These are phyloP conservation scores for Chaenocephalus aceratus DNA, from an alignment of 2,113 vertebrate genomes.

Conservation along the genomic window DNA sequence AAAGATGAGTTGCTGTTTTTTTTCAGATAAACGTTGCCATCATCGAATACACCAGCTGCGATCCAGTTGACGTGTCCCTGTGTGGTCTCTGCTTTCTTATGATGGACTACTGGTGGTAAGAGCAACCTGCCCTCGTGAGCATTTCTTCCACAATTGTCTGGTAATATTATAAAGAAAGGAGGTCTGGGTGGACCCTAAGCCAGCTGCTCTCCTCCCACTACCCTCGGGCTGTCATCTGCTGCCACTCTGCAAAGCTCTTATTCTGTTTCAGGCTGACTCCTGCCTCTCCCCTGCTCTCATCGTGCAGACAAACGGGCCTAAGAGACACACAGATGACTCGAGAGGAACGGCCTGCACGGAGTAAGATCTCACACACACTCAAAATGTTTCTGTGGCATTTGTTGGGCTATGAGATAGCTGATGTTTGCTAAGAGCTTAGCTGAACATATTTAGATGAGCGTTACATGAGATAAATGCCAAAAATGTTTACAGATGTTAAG, in stretches of 20 bases:
- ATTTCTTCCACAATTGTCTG: conserved; percentile 46
- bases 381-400: conserved; percentile 35
- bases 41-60: not conserved
- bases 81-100: conserved; percentile 24
- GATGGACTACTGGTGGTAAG: conserved; percentile 40
- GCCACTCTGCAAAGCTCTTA: conserved; percentile 58
- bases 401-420: conserved; percentile 20
- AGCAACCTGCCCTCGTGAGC: conserved; percentile 39
- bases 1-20: conserved; percentile 2
- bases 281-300: conserved; percentile 54
- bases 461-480: conserved; percentile 32
- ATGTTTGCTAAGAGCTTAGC: conserved; percentile 17
- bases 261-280: conserved; percentile 51
- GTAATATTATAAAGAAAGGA: conserved; percentile 63
- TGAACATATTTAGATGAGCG: conserved; percentile 32
- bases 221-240: conserved; percentile 66
- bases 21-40: not conserved
- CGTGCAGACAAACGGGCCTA: conserved; percentile 29
- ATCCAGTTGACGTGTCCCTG: conserved; percentile 7
- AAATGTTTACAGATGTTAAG: conserved; percentile 12
- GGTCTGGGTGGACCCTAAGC: conserved; percentile 52
- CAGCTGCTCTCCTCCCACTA: conserved; percentile 40
- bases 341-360: conserved; percentile 12
- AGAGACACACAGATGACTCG: conserved; percentile 37
- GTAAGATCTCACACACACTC: conserved; percentile 21